Conservation (phyloP, 2,888 invertebrate species). For the Marronus borbonicus region DNA sequence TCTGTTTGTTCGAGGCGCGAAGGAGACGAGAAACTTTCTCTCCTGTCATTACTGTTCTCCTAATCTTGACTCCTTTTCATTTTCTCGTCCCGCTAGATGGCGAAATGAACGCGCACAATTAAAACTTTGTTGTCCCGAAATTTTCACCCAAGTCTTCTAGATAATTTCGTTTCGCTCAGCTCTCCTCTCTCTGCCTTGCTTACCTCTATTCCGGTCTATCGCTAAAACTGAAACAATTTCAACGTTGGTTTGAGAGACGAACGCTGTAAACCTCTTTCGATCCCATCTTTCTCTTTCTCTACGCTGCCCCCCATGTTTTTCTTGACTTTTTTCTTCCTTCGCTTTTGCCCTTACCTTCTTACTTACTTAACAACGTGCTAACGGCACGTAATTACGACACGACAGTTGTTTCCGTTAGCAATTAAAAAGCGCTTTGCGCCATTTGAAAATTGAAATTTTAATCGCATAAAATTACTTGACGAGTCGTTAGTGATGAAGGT, state of each 20-base stretch:
- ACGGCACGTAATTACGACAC: constrained; percentile 30
- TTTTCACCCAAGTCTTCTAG: constrained; percentile 36
- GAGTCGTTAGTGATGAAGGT: constrained; percentile 14
- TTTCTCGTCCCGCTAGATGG: constrained; percentile 19
- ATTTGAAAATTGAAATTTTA: constrained; percentile 40
- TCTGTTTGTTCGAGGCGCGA: constrained; percentile 29
- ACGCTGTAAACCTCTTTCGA: neutral
- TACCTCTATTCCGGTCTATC: neutral
- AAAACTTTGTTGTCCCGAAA: constrained; percentile 44
- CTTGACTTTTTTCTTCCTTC: constrained; percentile 2
- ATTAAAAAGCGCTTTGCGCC: constrained; percentile 36
- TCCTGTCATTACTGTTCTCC: constrained; percentile 34
- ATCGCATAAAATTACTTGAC: constrained; percentile 8
- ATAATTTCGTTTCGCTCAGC: constrained; percentile 36
- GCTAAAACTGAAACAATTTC: constrained; percentile 32
- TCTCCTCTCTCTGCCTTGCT: neutral
- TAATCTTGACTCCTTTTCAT: constrained; percentile 2
- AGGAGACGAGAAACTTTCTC: constrained; percentile 17
- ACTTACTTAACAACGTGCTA: constrained; percentile 42
- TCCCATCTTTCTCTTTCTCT: neutral
- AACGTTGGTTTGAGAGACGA: constrained; percentile 19
- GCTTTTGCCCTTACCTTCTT: constrained; percentile 25
- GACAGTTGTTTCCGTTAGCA: constrained; percentile 42
- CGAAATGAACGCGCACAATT: constrained; percentile 45
- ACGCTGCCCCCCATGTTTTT: neutral